Conservation (phyloP, 2,113 vertebrate genomes). For the Leptobrachium leishanense region DNA sequence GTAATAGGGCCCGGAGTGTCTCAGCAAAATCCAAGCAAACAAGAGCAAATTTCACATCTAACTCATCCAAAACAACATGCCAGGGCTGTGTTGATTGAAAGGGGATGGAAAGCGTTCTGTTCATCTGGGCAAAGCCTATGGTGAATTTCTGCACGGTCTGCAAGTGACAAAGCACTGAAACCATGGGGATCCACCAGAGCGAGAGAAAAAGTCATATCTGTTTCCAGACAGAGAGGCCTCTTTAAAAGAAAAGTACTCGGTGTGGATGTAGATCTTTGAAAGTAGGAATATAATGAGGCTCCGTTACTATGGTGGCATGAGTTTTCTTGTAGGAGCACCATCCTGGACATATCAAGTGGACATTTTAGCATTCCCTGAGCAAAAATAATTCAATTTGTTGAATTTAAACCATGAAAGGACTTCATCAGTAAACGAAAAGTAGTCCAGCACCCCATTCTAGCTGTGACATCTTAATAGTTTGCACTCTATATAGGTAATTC, state of each 20-base stretch:
- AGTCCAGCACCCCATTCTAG: too few relatives aligned
- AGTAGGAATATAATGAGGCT: background rate
- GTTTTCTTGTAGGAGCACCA: background rate
- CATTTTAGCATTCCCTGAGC: background rate
- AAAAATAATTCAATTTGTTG: background rate
- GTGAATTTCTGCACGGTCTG: background rate
- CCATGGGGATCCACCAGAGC: background rate
- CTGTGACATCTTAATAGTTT: too few relatives aligned
- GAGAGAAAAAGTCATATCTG: background rate
- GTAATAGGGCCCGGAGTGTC: too few relatives aligned
- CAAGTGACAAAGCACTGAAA: background rate
- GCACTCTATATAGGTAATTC: too few relatives aligned
- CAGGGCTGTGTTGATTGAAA: background rate
- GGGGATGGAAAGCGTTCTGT: background rate
- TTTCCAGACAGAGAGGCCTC: background rate
- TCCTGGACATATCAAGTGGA: background rate
- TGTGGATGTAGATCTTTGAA: background rate
- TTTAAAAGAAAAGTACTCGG: background rate
- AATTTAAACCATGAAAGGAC: too few relatives aligned
- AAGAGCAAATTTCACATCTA: too few relatives aligned
- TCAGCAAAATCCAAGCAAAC: too few relatives aligned
- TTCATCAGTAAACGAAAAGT: too few relatives aligned
- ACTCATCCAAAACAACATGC: too few relatives aligned
- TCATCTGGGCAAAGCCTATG: background rate
- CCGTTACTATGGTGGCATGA: background rate